Evolutionary conservation across 23 tunicate species (phyloP).

Genomic region (Ascidia mentula): DNA sequence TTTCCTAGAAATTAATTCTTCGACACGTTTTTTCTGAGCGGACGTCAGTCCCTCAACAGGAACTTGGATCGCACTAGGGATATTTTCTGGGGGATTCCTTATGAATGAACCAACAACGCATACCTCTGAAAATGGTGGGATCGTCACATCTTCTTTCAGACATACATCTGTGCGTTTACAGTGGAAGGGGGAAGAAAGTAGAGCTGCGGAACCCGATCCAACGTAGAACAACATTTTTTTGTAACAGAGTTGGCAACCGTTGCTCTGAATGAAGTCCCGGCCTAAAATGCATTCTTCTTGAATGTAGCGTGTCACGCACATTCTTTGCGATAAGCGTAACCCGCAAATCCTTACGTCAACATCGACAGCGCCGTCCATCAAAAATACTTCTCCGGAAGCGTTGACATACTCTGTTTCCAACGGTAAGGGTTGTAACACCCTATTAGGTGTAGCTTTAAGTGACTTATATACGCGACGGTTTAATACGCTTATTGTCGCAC

Average conservation of each 20-base stretch:
- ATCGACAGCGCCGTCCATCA: neutral
- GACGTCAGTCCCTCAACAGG: neutral
- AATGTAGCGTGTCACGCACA: neutral
- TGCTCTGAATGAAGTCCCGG: constrained; percentile 4
- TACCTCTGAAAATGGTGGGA: neutral
- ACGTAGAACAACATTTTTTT: neutral
- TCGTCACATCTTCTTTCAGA: neutral
- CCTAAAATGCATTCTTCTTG: constrained; percentile 9
- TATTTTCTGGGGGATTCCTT: neutral
- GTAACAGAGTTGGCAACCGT: neutral
- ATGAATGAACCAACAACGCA: neutral
- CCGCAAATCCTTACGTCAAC: neutral
- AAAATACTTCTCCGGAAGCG: neutral
- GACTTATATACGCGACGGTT: neutral
- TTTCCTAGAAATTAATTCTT: neutral
- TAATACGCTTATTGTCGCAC: neutral
- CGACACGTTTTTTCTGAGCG: neutral
- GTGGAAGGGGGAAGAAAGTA: neutral
- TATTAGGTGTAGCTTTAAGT: neutral
- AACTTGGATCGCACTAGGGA: neutral
- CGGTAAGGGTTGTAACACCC: neutral
- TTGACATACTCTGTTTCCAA: neutral
- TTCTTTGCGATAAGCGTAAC: neutral
- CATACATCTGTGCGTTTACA: neutral
- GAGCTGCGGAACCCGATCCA: neutral